phyloP scores from a whole-genome alignment of 1,140 invertebrate species.

The Drosophila elegans region DNA sequence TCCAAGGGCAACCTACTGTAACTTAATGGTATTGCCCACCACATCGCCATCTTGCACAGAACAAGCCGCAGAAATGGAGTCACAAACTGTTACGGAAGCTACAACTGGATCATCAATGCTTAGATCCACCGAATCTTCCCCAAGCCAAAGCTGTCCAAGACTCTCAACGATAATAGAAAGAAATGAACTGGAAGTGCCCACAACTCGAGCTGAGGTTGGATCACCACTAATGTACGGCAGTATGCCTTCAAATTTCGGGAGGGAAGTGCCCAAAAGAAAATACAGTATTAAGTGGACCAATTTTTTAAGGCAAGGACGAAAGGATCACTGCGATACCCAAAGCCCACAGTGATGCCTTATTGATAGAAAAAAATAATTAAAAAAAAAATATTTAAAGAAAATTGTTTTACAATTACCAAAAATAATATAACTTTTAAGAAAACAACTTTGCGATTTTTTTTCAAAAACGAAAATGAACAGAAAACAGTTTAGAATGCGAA shows the following conservation, averaged over 20 bases:
- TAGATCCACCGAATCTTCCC: not conserved
- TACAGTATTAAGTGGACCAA: slow-evolving; percentile 28
- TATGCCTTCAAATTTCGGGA: not conserved
- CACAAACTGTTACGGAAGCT: not conserved
- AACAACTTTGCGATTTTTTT: no score
- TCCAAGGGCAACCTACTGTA: not conserved
- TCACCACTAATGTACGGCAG: not conserved
- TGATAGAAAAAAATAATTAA: no score
- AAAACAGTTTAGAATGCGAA: no score
- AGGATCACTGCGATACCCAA: not conserved
- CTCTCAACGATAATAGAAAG: not conserved
- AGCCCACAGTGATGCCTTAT: not conserved
- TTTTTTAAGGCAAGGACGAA: not conserved
- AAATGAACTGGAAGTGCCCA: not conserved
- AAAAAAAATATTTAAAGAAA: no score
- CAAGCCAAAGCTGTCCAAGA: not conserved
- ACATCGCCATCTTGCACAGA: not conserved
- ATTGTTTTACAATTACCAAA: no score
- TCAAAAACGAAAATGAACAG: no score
- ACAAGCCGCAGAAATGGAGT: not conserved
- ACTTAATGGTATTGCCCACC: not conserved
- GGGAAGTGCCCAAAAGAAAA: not conserved
- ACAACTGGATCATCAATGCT: not conserved
- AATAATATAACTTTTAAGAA: no score
- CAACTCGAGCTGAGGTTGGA: not conserved